These are phyloP conservation scores for Aphyosemion australe DNA, from an alignment of 2,113 vertebrate genomes.

Conservation along the genomic window DNA sequence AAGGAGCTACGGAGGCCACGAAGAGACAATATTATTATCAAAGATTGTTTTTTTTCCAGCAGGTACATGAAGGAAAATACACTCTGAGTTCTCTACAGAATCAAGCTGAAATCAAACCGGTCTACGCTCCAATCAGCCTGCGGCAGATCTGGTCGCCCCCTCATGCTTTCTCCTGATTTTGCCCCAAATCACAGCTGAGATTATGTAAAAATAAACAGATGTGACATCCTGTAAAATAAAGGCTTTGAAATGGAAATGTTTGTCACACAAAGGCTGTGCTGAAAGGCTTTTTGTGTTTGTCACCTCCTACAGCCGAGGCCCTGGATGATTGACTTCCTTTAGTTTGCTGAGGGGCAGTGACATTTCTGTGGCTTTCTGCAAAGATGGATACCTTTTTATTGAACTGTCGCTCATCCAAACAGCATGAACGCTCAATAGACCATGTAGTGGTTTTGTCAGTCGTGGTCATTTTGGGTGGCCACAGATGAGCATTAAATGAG, in stretches of 20 bases:
- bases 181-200: conserved; percentile 34
- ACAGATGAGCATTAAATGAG: neutral
- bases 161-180: conserved; percentile 36
- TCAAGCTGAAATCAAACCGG: neutral
- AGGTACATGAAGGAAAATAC: neutral
- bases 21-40: conserved; percentile 36
- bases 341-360: conserved; percentile 57
- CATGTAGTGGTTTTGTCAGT: conserved; percentile 47
- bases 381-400: conserved; percentile 63
- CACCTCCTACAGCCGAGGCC: conserved; percentile 50
- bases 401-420: conserved; percentile 42
- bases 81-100: neutral
- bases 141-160: conserved; percentile 45
- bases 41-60: conserved; percentile 5
- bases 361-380: conserved; percentile 62
- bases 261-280: conserved; percentile 52
- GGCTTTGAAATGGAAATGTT: conserved; percentile 65
- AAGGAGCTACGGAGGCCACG: conserved; percentile 22
- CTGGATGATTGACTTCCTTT: conserved; percentile 64
- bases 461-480: conserved; percentile 9
- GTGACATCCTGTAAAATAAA: conserved; percentile 40
- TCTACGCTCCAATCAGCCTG: conserved; percentile 17
- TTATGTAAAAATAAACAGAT: conserved; percentile 61
- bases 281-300: conserved; percentile 61
- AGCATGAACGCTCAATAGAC: conserved; percentile 45